Evolutionary conservation across 2,113 vertebrate genomes (phyloP).

Genomic region (Labrus mixtus): DNA sequence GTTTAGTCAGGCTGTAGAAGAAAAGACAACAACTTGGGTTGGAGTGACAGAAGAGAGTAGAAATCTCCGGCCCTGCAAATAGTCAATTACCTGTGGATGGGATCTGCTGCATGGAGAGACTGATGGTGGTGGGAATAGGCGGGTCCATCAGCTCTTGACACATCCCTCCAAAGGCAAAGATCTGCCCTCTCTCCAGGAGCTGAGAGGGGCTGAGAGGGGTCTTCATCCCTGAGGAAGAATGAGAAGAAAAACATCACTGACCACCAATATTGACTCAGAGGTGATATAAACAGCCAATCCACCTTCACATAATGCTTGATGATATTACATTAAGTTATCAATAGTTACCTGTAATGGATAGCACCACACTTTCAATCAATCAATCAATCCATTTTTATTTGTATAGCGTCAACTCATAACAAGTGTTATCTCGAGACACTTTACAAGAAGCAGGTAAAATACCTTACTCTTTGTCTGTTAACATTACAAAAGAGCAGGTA

Average conservation of each 20-base stretch:
- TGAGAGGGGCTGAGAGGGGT: conserved; percentile 86
- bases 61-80: neutral
- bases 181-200: conserved; percentile 86
- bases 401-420: too few species aligned
- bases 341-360: too few species aligned
- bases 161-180: conserved; percentile 83
- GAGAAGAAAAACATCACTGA: neutral
- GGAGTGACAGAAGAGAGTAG: neutral
- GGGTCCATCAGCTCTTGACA: conserved; percentile 86
- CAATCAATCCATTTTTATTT: too few species aligned
- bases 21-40: neutral
- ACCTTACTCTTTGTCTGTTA: too few species aligned
- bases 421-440: too few species aligned
- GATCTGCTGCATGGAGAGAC: conserved; percentile 78
- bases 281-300: too few species aligned
- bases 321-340: too few species aligned
- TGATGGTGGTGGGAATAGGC: conserved; percentile 26
- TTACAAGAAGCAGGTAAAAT: too few species aligned
- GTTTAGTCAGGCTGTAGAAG: too few species aligned
- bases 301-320: too few species aligned
- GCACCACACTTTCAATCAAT: too few species aligned
- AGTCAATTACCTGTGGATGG: conserved; percentile 82
- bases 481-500: too few species aligned
- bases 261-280: neutral
- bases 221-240: conserved; percentile 85